Evolutionary conservation across 2,113 vertebrate genomes (phyloP), one percentile per base, ranked within the genome.

Genomic region (Emydura subglobosa): DNA sequence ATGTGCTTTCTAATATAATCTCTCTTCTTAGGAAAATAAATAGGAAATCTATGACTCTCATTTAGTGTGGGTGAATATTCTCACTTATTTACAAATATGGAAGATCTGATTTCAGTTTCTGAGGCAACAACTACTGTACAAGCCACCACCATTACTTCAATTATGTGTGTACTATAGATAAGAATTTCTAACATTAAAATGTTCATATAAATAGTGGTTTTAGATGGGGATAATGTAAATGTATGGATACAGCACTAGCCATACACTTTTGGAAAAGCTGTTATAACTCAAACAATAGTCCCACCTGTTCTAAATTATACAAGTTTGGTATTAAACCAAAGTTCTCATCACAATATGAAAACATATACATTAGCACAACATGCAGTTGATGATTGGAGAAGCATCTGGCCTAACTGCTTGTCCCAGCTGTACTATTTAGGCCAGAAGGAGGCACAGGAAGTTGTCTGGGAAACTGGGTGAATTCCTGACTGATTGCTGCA

Each of bases 21-120:
- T 89, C 27, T 68, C 81, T 47, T 47, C 85, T 68, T 59, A 59
- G 79, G 68, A 87, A 96, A 97, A 96, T 91, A 59, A 68, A n/a
- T 68, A 34, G 13, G 31, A n/a, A 68, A n/a, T 68, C 31, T n/a
- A 14, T 68, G 34, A 19, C 31, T 68, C 34, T n/a, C 3, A 87
- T 90, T 95, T 95, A 90, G 83, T 94, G 91, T 84, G 90, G 94
- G 65, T 47, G 65, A 68, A 31, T 81, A 91, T 92, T 42, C 31
- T 92, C 55, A 53, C 88, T 88, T 88, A 91, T 44, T 54, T 95
- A 31, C 88, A 92, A 94, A 96, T 85, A 93, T 1, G 92, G 84
- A 87, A 79, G 88, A 79, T 93, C 82, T 92, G 65, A 94, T 94
- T 86, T 96, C 59, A 92, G 88, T 81, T 96, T 96, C 49, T 82